Conservation (phyloP, 2,888 invertebrate species). For the Stenurella melanura region DNA sequence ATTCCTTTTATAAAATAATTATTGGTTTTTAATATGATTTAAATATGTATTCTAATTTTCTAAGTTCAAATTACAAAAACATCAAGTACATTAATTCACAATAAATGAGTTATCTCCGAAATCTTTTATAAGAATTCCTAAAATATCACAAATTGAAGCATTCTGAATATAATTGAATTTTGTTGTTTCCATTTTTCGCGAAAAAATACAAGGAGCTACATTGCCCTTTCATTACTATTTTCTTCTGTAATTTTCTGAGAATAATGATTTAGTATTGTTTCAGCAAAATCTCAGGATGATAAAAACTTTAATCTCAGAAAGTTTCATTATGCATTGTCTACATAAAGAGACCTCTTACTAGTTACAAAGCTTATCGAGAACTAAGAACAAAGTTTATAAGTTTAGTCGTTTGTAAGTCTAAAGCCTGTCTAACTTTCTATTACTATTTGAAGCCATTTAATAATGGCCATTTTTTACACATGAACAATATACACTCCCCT, state of each 20-base stretch:
- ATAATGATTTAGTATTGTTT: not conserved
- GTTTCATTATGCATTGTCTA: not conserved
- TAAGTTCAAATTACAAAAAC: too few relatives aligned
- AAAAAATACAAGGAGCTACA: too few relatives aligned
- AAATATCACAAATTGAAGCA: too few relatives aligned
- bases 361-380: not conserved
- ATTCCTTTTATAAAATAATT: too few relatives aligned
- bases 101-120: too few relatives aligned
- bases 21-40: too few relatives aligned
- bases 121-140: too few relatives aligned
- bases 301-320: constrained; percentile 1
- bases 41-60: too few relatives aligned
- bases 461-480: not conserved
- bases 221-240: not conserved
- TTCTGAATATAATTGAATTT: too few relatives aligned
- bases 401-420: not conserved
- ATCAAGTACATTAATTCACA: too few relatives aligned
- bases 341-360: not conserved
- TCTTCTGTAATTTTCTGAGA: not conserved
- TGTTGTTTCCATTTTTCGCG: too few relatives aligned
- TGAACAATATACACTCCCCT: too few relatives aligned
- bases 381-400: not conserved
- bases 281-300: not conserved
- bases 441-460: not conserved
- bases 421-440: not conserved